Evolutionary conservation across 2,113 vertebrate genomes (phyloP).

Genomic region (Argyrosomus japonicus): DNA sequence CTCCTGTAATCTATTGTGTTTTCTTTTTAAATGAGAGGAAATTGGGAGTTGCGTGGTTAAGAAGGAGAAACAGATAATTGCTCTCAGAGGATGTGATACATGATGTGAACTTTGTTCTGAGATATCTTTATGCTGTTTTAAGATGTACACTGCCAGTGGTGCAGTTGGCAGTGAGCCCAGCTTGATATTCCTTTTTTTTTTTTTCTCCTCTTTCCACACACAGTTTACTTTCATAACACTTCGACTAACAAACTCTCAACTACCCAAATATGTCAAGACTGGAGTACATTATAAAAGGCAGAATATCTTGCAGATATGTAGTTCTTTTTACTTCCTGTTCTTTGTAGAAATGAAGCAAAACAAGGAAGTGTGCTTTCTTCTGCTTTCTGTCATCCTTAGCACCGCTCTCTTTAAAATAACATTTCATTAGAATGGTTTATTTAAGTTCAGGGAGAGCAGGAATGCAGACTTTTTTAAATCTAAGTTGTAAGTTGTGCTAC

Average conservation of each 20-base stretch:
- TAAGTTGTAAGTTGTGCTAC: not conserved
- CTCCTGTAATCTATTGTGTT: constrained; percentile 24
- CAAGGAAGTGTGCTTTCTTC: not conserved
- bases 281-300: not conserved
- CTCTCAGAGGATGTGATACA: constrained; percentile 69
- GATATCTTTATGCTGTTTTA: constrained; percentile 60
- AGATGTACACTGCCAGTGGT: constrained; percentile 56
- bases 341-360: not conserved
- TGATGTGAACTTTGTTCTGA: constrained; percentile 72
- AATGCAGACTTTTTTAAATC: not conserved
- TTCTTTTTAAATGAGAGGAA: constrained; percentile 59
- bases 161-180: constrained; percentile 56
- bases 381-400: not conserved
- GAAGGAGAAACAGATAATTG: constrained; percentile 73
- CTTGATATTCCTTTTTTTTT: constrained; percentile 34
- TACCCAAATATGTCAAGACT: constrained; percentile 27
- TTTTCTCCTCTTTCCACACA: not conserved
- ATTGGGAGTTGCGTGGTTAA: constrained; percentile 48
- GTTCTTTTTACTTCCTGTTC: not conserved
- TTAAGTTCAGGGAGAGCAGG: not conserved
- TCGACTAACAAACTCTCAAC: constrained; percentile 29
- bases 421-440: constrained; percentile 12
- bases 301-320: not conserved
- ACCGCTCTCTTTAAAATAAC: not conserved
- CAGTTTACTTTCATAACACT: constrained; percentile 22